Conservation (phyloP, 2,888 invertebrate genomes). For the Alloplasta piceator region DNA sequence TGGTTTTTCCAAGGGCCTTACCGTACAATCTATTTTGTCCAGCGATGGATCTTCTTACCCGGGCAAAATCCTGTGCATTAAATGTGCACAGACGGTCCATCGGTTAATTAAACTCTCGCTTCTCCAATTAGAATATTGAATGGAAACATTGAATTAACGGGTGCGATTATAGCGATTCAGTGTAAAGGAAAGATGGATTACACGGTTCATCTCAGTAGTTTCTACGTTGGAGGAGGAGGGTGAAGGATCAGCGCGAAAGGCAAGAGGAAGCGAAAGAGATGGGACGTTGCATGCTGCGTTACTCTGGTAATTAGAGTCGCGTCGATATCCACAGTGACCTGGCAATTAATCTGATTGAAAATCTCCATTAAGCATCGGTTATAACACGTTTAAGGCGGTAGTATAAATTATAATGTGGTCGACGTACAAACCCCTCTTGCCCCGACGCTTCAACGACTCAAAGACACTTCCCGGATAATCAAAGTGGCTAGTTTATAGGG, state of each 20-base stretch:
- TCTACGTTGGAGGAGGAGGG: background rate
- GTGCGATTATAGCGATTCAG: conserved; percentile 31
- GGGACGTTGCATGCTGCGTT: background rate
- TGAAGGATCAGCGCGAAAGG: background rate
- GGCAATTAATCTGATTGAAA: conserved; percentile 40
- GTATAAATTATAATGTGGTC: background rate
- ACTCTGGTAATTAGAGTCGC: conserved; percentile 42
- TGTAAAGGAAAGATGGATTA: conserved; percentile 18
- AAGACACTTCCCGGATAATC: background rate
- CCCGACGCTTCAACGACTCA: background rate
- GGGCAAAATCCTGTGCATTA: conserved; percentile 14
- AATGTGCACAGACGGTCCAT: background rate
- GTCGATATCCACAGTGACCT: conserved; percentile 27
- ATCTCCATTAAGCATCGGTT: conserved; percentile 22
- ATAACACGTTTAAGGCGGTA: background rate
- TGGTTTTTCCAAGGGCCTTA: background rate
- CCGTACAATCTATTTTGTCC: background rate
- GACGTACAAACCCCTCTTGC: background rate
- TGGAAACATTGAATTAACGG: conserved; percentile 46
- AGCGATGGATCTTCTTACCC: background rate
- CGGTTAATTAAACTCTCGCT: conserved; percentile 47
- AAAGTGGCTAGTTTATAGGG: background rate
- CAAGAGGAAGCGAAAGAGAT: background rate
- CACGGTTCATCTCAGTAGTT: conserved; percentile 6
- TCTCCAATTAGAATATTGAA: conserved; percentile 43